A percentile compares a stretch with the other conserved stretches of the same genome.
These are phyloP conservation scores for Orientallactaga sibirica DNA, from an alignment of 2,797 vertebrate genomes.

Conservation along the genomic window DNA sequence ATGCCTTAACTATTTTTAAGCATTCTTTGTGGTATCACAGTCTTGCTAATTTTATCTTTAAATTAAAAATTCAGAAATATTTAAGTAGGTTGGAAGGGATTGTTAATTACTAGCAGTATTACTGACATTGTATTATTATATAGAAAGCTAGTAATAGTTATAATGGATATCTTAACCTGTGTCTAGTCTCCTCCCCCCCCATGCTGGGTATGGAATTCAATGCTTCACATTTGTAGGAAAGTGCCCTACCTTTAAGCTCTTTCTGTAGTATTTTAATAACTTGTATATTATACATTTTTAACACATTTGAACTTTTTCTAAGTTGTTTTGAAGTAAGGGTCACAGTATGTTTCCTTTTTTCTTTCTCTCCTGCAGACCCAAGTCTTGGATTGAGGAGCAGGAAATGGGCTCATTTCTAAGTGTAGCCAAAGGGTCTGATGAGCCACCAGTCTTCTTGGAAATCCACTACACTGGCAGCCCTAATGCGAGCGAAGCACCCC, in stretches of 20 bases:
- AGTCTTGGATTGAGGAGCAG: conserved; percentile 95
- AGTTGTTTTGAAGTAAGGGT: not conserved
- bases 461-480: conserved; percentile 94
- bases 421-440: conserved; percentile 96
- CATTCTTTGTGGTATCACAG: not conserved
- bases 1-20: not conserved
- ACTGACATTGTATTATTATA: not conserved
- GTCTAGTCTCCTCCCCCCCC: not conserved
- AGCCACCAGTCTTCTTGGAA: conserved; percentile 96
- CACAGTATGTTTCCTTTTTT: not conserved
- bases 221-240: not conserved
- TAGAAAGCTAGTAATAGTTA: not conserved
- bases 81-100: not conserved
- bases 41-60: conserved; percentile 28
- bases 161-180: not conserved
- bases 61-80: conserved; percentile 31
- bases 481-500: conserved; percentile 88
- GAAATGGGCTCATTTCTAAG: conserved; percentile 98
- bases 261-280: not conserved
- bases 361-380: conserved; percentile 86
- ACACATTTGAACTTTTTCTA: not conserved
- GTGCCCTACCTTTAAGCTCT: not conserved
- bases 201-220: not conserved
- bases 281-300: not conserved
- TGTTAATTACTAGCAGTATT: not conserved